Percentiles rank a stretch among this genome's conserved stretches.
Evolutionary conservation across 2,797 vertebrate species (phyloP).

Genomic region (Delichon dasypus): DNA sequence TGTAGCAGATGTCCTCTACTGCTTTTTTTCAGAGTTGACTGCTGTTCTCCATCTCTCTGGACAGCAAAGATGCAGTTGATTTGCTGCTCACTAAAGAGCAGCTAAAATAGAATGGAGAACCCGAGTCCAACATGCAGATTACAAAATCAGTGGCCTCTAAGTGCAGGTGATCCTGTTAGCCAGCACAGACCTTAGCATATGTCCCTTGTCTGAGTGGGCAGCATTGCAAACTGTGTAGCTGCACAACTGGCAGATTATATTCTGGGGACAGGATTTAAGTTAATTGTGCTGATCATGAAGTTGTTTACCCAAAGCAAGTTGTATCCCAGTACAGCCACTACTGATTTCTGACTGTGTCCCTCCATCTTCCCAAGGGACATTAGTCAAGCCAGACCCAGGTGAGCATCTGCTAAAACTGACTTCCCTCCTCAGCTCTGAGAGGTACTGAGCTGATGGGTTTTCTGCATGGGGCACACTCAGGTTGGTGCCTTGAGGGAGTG

Average conservation of each 20-base stretch:
- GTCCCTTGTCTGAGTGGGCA: too few species aligned
- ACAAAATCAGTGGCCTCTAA: not conserved
- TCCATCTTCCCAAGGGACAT: not conserved
- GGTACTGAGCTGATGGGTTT: not conserved
- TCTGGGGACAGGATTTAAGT: not conserved
- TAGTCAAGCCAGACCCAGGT: not conserved
- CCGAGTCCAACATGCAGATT: accelerated
- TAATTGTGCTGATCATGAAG: not conserved
- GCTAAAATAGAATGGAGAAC: not conserved
- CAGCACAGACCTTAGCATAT: not conserved
- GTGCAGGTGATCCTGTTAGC: not conserved
- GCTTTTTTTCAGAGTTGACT: not conserved
- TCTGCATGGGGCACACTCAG: not conserved
- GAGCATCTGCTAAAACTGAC: not conserved
- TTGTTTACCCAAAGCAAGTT: not conserved
- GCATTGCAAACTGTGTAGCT: not conserved
- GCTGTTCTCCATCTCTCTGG: not conserved
- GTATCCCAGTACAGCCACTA: not conserved
- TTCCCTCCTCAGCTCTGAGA: not conserved
- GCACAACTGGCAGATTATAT: not conserved
- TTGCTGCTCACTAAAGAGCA: not conserved
- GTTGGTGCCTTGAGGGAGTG: not conserved
- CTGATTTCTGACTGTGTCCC: not conserved
- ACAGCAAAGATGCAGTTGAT: not conserved
- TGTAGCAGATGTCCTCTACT: not conserved